phyloP scores from a whole-genome alignment of 53 echinoderm and acorn worm genomes.

The Hippasteria phrygiana region DNA sequence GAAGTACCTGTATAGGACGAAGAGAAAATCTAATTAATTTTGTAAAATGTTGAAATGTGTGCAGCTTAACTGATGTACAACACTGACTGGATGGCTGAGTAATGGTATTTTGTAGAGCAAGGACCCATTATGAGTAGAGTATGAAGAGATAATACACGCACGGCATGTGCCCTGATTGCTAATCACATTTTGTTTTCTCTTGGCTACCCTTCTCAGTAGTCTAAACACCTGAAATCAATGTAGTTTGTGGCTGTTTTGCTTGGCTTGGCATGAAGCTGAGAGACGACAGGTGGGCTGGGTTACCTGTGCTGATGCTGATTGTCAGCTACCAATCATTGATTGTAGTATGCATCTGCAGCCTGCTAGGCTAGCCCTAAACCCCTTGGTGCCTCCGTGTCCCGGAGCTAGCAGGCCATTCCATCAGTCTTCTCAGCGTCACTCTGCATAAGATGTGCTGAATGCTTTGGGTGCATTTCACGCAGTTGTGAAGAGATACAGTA shows the following conservation, averaged over 20 bases:
- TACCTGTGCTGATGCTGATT: conserved; percentile 42
- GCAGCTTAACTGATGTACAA: too few relatives aligned
- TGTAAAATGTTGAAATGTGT: too few relatives aligned
- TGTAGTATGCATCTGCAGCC: conserved; percentile 15
- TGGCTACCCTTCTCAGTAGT: conserved; percentile 26
- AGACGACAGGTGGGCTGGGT: conserved; percentile 50
- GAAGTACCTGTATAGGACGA: too few relatives aligned
- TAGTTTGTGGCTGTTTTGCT: conserved; percentile 49
- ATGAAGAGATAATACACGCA: background rate
- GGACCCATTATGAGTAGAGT: too few relatives aligned
- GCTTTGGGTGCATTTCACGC: background rate
- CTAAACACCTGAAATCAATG: conserved; percentile 47
- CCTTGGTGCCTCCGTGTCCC: conserved; percentile 51
- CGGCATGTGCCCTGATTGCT: conserved; percentile 13
- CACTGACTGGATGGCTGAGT: background rate
- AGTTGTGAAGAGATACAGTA: background rate
- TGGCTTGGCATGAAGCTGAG: conserved; percentile 41
- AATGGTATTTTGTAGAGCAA: background rate
- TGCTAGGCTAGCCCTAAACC: conserved; percentile 13
- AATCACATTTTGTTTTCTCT: conserved; percentile 44
- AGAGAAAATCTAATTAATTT: too few relatives aligned
- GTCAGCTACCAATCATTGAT: conserved; percentile 44
- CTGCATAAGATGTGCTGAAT: conserved; percentile 17
- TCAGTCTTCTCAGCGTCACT: conserved; percentile 8
- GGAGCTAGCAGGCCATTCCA: background rate